Evolutionary conservation across 2,113 vertebrate species (phyloP), one percentile per base, ranked within the genome.

Genomic region (Phalacrocorax aristotelis): DNA sequence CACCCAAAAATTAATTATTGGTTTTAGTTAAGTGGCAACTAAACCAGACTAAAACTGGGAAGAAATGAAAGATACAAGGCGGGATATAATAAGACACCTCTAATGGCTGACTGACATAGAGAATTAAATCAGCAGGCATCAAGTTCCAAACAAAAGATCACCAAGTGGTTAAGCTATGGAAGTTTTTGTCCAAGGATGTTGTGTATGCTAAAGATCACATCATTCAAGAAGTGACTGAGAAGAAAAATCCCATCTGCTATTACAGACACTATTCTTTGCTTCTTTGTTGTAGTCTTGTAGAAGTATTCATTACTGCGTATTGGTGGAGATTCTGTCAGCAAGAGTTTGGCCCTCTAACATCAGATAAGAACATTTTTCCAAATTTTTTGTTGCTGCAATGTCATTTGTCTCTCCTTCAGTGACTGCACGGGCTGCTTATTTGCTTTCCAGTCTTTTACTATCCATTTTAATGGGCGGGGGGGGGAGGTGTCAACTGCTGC

Each of bases 381-480:
- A 13, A 11, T 30, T 30, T 78, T 52, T 62, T 66, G 8, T 42
- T 68, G 13, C 32, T 83, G 15, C 16, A 74, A 7, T 30, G 7
- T 16, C 26, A 74, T 22, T 60, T 85, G 4, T 36, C 27, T 83
- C 34, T 65, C 23, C 36, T 34, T 69, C 38, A 57, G 5, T 9
- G 44, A 72, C 17, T 26, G 12, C n/a, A 60, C 3, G 19, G 20
- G 9, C 7, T 71, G 29, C 25, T 74, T 62, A 20, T 48, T 70
- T 78, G 52, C 36, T 74, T 80, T 87, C 18, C 51, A 77, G 34
- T 61, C 51, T 44, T 60, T 42, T 32, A 74, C 7, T 13, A 48
- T 8, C 40, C 7, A 36, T 44, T 83, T 76, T 54, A 55, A 0
- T 34, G 23, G 48, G 25, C 1, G 2, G 6, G 15, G 3, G 16